Percentiles rank a stretch among this genome's conserved stretches.
Conservation (phyloP, 2,888 invertebrate genomes). For the Leucoptera coffeella region DNA sequence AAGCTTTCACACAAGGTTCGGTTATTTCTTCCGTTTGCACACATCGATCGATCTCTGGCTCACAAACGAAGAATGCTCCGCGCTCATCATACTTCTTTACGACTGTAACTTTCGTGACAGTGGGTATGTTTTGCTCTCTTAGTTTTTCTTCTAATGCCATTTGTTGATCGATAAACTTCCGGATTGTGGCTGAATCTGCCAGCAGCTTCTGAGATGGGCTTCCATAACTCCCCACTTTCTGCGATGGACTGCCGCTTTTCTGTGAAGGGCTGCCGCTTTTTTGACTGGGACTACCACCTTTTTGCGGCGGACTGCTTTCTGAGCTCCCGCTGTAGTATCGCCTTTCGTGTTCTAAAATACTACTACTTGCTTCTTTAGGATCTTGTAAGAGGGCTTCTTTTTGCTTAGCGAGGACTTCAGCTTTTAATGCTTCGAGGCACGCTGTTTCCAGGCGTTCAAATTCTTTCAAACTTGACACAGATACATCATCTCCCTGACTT, state of each 20-base stretch:
- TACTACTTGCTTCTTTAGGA: conserved; percentile 38
- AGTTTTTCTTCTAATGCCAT: conserved; percentile 36
- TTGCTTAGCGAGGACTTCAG: conserved; percentile 77
- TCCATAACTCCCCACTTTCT: conserved; percentile 32
- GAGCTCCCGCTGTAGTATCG: conserved; percentile 53
- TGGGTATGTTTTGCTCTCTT: conserved; percentile 18
- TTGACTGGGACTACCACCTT: conserved; percentile 35
- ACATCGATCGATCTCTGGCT: conserved; percentile 18
- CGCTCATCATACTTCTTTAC: conserved; percentile 42
- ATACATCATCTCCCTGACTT: conserved; percentile 80
- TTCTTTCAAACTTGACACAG: conserved; percentile 81
- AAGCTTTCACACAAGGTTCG: conserved; percentile 35
- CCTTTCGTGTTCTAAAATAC: conserved; percentile 44
- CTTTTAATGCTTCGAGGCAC: conserved; percentile 74
- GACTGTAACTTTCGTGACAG: conserved; percentile 28
- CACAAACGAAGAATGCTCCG: conserved; percentile 42
- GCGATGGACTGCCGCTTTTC: conserved; percentile 40
- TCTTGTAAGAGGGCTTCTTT: conserved; percentile 73
- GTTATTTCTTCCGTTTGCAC: conserved; percentile 16
- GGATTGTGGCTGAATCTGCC: conserved; percentile 39
- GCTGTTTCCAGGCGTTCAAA: conserved; percentile 90
- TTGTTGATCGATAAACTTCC: conserved; percentile 44
- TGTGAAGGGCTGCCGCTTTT: conserved; percentile 22
- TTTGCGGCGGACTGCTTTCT: conserved; percentile 53
- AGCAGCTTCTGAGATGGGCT: conserved; percentile 14